phyloP scores from a whole-genome alignment of 1,140 invertebrate genomes.

The Atta texana region DNA sequence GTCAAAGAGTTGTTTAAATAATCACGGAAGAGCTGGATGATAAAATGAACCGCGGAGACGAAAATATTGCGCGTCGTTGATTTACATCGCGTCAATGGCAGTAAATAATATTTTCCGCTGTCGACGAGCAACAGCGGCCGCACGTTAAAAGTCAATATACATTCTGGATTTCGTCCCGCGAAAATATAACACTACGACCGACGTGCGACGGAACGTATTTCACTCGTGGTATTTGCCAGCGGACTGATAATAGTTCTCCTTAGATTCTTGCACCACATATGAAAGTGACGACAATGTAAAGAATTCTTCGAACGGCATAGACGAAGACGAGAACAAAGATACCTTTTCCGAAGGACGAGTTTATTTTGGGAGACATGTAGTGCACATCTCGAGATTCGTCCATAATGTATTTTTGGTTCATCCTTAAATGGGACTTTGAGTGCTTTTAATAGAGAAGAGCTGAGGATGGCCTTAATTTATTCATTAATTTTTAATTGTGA shows the following conservation, averaged over 20 bases:
- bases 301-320: slow-evolving; percentile 56
- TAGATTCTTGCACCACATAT: slow-evolving; percentile 23
- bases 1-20: neutral
- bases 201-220: slow-evolving; percentile 4
- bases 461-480: neutral
- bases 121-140: neutral
- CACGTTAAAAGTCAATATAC: slow-evolving; percentile 50
- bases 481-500: neutral
- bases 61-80: slow-evolving; percentile 52
- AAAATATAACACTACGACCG: slow-evolving; percentile 39
- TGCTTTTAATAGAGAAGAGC: neutral
- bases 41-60: slow-evolving; percentile 12
- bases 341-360: slow-evolving; percentile 70
- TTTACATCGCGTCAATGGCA: slow-evolving; percentile 31
- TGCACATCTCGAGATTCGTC: slow-evolving; percentile 70
- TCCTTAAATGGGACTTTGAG: slow-evolving; percentile 2
- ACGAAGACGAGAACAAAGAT: slow-evolving; percentile 60
- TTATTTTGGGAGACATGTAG: slow-evolving; percentile 59
- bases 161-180: slow-evolving; percentile 31
- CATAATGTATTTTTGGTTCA: slow-evolving; percentile 69
- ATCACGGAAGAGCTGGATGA: neutral
- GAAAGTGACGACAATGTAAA: slow-evolving; percentile 56
- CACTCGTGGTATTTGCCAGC: slow-evolving; percentile 27
- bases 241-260: slow-evolving; percentile 36
- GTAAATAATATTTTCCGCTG: slow-evolving; percentile 37